These are phyloP conservation scores for Tympanoctomys barrerae DNA, from an alignment of 2,797 vertebrate species.

Conservation along the genomic window DNA sequence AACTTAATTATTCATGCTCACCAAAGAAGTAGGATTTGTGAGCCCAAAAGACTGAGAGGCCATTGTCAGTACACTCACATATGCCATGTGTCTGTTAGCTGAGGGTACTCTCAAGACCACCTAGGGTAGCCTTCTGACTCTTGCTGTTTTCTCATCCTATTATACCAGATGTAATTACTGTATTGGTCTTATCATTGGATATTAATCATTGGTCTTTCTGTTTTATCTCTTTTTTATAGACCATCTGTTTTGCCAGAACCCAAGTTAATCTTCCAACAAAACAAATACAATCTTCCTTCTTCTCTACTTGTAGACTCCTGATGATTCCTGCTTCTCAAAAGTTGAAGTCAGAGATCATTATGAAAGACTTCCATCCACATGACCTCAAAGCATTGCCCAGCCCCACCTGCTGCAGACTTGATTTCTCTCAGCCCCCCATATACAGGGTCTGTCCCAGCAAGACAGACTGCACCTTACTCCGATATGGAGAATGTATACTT, in stretches of 20 bases:
- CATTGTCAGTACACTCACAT: background rate
- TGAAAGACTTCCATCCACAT: background rate
- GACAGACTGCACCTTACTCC: background rate
- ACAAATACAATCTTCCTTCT: background rate
- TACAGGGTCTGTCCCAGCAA: rapidly evolving
- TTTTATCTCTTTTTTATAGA: background rate
- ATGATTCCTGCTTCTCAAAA: background rate
- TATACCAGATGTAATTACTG: background rate
- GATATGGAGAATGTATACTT: rapidly evolving
- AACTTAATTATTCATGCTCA: too few relatives aligned
- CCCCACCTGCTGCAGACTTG: rapidly evolving
- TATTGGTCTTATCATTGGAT: background rate
- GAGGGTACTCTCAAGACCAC: background rate
- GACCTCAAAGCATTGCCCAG: background rate
- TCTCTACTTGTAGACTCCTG: background rate
- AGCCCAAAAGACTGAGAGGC: background rate
- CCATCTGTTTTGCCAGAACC: background rate
- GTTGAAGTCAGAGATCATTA: background rate
- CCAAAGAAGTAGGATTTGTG: background rate
- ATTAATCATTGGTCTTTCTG: background rate
- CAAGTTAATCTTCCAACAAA: constrained; percentile 11
- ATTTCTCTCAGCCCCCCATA: background rate
- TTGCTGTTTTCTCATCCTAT: background rate
- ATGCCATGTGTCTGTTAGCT: background rate
- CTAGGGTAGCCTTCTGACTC: background rate